A percentile compares a stretch with the other conserved stretches of the same genome.
phyloP scores from a whole-genome alignment of 2,888 invertebrate genomes.

The Pandemis heparana region DNA sequence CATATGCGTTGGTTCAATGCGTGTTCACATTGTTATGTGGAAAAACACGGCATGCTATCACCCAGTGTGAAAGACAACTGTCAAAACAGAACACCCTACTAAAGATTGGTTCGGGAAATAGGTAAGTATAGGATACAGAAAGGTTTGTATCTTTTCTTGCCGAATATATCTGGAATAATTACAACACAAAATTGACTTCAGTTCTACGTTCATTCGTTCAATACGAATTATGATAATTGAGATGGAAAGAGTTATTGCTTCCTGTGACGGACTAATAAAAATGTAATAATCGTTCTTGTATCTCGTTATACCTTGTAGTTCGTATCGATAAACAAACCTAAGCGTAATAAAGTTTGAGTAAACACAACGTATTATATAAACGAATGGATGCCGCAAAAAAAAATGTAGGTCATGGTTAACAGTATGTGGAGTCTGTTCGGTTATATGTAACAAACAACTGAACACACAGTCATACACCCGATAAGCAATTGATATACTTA shows the following conservation, averaged over 20 bases:
- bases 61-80: background rate
- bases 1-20: background rate
- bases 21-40: background rate
- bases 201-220: background rate
- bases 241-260: constrained; percentile 6
- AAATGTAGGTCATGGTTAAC: constrained; percentile 40
- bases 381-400: constrained; percentile 37
- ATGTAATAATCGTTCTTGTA: constrained; percentile 20
- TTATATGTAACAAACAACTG: constrained; percentile 34
- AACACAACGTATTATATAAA: constrained; percentile 35
- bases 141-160: background rate
- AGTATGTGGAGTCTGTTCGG: constrained; percentile 16
- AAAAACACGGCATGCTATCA: background rate
- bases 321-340: constrained; percentile 18
- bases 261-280: background rate
- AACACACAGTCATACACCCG: constrained; percentile 18
- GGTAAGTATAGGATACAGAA: too few species aligned
- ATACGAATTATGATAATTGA: background rate
- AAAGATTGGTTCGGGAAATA: background rate
- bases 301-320: constrained; percentile 4
- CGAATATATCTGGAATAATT: background rate
- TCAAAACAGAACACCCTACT: background rate
- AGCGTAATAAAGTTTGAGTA: constrained; percentile 32
- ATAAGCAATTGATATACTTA: constrained; percentile 23
- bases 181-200: background rate